Evolutionary conservation across 1,140 invertebrate genomes (phyloP).

Genomic region (Capitella teleta): DNA sequence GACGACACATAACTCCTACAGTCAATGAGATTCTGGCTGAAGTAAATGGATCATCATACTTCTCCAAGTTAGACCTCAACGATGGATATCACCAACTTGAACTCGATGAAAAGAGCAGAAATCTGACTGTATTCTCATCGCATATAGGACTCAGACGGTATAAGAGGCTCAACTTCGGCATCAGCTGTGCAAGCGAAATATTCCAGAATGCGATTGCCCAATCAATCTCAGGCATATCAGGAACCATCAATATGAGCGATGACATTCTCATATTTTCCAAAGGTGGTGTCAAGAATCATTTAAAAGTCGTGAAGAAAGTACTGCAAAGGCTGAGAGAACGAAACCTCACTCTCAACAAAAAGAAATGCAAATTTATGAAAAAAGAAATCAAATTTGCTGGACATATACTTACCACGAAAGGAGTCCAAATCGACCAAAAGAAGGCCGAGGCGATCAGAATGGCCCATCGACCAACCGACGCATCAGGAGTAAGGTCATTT

Average conservation of each 20-base stretch:
- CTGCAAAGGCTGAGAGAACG: not conserved
- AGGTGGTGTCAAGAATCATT: not conserved
- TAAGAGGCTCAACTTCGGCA: constrained; percentile 11
- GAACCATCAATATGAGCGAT: not conserved
- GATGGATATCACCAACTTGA: constrained; percentile 14
- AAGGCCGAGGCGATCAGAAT: not conserved
- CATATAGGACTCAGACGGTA: not conserved
- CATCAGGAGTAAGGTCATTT: not conserved
- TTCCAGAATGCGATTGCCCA: not conserved
- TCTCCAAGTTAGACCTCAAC: constrained; percentile 13
- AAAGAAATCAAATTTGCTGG: not conserved
- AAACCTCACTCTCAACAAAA: not conserved
- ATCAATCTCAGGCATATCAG: not conserved
- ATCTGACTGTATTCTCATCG: constrained; percentile 14
- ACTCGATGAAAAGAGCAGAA: constrained; percentile 6
- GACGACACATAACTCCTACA: not conserved
- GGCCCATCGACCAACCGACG: not conserved
- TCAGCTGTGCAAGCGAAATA: constrained; percentile 1
- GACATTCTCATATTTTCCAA: not conserved
- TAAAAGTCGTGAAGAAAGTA: not conserved
- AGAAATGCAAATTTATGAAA: constrained; percentile 3
- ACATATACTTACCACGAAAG: constrained; percentile 1
- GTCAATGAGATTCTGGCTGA: not conserved
- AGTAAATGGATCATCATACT: constrained; percentile 8
- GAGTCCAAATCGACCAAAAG: not conserved